Percentiles rank a stretch among this genome's conserved stretches.
Evolutionary conservation across 2,888 invertebrate species (phyloP).

Genomic region (Oxystoma pomonae): DNA sequence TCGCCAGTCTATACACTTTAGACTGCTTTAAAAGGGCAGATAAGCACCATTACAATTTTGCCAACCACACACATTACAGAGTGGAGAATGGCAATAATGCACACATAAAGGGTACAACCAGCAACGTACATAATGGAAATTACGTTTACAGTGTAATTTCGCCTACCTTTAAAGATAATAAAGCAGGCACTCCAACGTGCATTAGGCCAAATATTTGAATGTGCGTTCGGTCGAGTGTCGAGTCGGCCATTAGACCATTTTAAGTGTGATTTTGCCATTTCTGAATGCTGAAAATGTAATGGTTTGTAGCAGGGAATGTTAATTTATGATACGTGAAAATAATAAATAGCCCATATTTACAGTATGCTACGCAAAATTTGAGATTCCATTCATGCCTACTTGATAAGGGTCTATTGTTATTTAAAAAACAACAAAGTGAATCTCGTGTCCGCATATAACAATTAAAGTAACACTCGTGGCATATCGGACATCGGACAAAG

Average conservation of each 20-base stretch:
- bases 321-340: background rate
- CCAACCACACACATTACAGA: background rate
- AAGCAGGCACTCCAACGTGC: background rate
- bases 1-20: background rate
- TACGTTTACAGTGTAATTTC: background rate
- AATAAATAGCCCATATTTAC: no score
- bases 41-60: background rate
- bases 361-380: no score
- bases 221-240: background rate
- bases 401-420: no score
- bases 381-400: no score
- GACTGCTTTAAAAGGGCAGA: background rate
- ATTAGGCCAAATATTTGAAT: background rate
- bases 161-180: background rate
- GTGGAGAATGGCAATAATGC: background rate
- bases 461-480: no score
- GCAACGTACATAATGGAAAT: background rate
- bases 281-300: background rate
- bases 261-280: background rate
- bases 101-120: background rate
- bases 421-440: no score
- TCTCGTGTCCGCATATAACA: no score
- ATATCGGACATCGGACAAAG: no score
- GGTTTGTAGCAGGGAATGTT: background rate
- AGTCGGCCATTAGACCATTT: background rate